Evolutionary conservation across 2,888 invertebrate genomes (phyloP).

Genomic region (Cephus spinipes): DNA sequence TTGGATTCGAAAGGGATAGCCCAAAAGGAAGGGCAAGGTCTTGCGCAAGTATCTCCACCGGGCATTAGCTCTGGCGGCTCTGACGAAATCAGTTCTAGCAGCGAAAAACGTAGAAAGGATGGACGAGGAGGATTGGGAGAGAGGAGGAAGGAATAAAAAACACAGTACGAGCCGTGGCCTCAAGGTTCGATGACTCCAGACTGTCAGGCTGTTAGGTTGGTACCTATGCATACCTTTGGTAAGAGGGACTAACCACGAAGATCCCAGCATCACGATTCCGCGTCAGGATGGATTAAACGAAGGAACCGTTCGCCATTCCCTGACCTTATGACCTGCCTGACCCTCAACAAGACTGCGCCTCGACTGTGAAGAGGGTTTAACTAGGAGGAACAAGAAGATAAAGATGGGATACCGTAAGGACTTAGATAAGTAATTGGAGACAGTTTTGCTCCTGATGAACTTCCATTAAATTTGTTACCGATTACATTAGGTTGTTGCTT

Average conservation of each 20-base stretch:
- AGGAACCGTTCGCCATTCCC: not conserved
- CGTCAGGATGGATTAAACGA: not conserved
- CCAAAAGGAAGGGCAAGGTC: not conserved
- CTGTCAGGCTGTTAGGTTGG: not conserved
- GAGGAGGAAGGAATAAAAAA: not conserved
- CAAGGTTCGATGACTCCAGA: not conserved
- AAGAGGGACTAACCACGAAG: not conserved
- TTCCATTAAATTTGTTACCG: not conserved
- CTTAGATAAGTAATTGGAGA: too few relatives aligned
- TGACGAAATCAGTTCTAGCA: not conserved
- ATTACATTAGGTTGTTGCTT: not conserved
- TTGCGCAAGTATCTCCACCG: not conserved
- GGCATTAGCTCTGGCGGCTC: not conserved
- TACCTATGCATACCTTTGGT: not conserved
- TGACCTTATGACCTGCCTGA: not conserved
- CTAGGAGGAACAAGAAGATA: not conserved
- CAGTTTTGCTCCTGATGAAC: not conserved
- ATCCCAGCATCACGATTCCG: not conserved
- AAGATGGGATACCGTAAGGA: not conserved
- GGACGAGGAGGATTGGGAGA: not conserved
- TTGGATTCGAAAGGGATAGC: not conserved
- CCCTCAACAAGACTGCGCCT: not conserved
- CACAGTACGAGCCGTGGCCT: not conserved
- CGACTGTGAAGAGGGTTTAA: not conserved
- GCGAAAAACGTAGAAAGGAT: not conserved